These are phyloP conservation scores for Champsocephalus gunnari DNA, from an alignment of 2,797 vertebrate species.

Conservation along the genomic window DNA sequence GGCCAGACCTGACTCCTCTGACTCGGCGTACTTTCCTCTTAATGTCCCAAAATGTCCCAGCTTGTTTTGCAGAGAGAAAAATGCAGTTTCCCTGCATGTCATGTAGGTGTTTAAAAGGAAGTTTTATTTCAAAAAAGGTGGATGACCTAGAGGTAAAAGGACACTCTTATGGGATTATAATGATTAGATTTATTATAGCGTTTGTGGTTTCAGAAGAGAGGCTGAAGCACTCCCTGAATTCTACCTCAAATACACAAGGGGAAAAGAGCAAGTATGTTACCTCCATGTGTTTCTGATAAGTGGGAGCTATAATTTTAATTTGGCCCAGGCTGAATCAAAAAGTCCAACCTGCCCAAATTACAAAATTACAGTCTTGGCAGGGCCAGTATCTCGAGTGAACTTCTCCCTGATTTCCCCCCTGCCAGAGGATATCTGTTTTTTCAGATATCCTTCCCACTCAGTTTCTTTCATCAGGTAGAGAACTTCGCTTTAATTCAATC, in stretches of 20 bases:
- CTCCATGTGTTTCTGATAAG: conserved; percentile 84
- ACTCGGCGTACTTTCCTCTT: conserved; percentile 62
- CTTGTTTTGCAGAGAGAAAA: conserved; percentile 56
- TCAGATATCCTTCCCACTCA: conserved; percentile 49
- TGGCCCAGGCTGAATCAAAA: conserved; percentile 74
- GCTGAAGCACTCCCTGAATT: conserved; percentile 24
- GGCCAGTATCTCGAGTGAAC: conserved; percentile 60
- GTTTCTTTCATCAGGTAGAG: conserved; percentile 77
- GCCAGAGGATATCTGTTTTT: conserved; percentile 76
- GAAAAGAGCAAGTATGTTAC: conserved; percentile 38
- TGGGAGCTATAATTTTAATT: conserved; percentile 80
- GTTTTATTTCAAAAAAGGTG: conserved; percentile 23
- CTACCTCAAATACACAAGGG: conserved; percentile 36
- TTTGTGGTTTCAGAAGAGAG: conserved; percentile 27
- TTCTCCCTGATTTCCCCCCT: conserved; percentile 72
- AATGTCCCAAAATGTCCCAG: conserved; percentile 50
- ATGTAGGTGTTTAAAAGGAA: neutral
- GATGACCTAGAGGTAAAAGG: conserved; percentile 1
- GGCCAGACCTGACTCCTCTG: conserved; percentile 59
- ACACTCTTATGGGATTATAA: conserved; percentile 14
- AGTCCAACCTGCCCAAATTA: conserved; percentile 78
- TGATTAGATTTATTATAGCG: conserved; percentile 38
- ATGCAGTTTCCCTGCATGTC: neutral
- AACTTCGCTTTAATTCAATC: conserved; percentile 71
- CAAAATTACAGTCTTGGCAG: conserved; percentile 80